Conservation (phyloP, 2,888 invertebrate species). For the Baccha elongata region DNA sequence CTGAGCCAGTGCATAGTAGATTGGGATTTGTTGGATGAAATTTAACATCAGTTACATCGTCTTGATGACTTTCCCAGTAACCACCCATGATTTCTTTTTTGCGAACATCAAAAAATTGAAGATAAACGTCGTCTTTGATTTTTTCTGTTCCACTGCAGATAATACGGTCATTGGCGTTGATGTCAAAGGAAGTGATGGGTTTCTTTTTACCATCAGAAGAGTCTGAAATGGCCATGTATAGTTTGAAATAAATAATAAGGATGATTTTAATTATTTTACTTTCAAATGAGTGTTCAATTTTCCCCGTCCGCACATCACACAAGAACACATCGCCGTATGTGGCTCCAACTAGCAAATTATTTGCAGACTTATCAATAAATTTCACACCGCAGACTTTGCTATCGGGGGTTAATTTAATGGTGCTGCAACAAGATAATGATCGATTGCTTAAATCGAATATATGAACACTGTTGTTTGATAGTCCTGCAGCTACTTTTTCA, state of each 20-base stretch:
- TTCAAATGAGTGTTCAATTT: slow-evolving; percentile 81
- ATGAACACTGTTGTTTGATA: slow-evolving; percentile 83
- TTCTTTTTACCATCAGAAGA: slow-evolving; percentile 78
- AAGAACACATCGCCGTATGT: slow-evolving; percentile 78
- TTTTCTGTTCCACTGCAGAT: slow-evolving; percentile 90
- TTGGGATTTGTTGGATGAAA: slow-evolving; percentile 88
- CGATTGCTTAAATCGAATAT: slow-evolving; percentile 83
- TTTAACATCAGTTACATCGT: slow-evolving; percentile 89
- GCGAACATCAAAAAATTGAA: slow-evolving; percentile 92
- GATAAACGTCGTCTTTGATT: slow-evolving; percentile 87
- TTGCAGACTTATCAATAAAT: slow-evolving; percentile 78
- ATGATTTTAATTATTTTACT: slow-evolving; percentile 44
- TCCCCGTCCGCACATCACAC: slow-evolving; percentile 82
- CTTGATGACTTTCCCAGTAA: slow-evolving; percentile 92
- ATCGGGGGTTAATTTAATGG: too few relatives aligned
- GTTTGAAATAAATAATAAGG: not conserved
- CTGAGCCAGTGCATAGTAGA: slow-evolving; percentile 88
- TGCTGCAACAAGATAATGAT: slow-evolving; percentile 76
- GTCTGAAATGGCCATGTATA: not conserved
- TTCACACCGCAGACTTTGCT: slow-evolving; percentile 74
- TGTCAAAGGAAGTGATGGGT: slow-evolving; percentile 88
- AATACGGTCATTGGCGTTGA: slow-evolving; percentile 87
- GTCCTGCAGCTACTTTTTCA: slow-evolving; percentile 83
- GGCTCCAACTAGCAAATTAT: slow-evolving; percentile 78
- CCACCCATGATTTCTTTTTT: slow-evolving; percentile 86